A percentile compares a stretch with the other conserved stretches of the same genome.
Conservation (phyloP, 2,797 vertebrate genomes). For the Antrozous pallidus region DNA sequence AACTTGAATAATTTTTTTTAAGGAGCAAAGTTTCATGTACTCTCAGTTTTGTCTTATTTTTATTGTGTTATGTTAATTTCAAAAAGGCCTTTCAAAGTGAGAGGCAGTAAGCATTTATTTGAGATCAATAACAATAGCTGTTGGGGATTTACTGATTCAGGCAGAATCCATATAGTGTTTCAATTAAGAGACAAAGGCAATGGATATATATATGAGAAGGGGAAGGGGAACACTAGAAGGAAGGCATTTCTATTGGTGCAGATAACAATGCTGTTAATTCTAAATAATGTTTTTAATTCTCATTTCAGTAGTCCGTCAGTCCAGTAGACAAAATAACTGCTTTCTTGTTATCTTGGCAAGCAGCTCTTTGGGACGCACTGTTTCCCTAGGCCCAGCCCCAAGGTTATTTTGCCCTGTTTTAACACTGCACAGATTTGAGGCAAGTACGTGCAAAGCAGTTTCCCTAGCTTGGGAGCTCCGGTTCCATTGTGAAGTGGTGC, state of each 20-base stretch:
- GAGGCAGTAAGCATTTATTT: neutral
- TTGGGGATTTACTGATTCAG: neutral
- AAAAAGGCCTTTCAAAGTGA: neutral
- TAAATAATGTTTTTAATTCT: neutral
- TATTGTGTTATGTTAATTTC: neutral
- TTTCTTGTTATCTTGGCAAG: neutral
- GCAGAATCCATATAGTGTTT: neutral
- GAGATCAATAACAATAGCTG: neutral
- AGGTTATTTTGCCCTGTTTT: neutral
- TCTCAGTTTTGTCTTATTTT: neutral
- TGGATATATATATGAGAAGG: neutral
- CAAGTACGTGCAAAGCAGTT: neutral
- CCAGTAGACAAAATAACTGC: neutral
- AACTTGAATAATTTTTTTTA: slow-evolving; percentile 43
- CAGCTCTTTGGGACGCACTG: neutral
- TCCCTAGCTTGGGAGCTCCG: neutral
- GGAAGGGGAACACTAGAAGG: neutral
- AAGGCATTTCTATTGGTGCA: neutral
- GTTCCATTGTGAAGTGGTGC: neutral
- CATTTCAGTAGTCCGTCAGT: neutral
- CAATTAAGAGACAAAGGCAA: neutral
- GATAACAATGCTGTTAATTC: neutral
- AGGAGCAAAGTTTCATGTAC: neutral
- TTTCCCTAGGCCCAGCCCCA: neutral
- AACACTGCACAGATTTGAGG: neutral